Evolutionary conservation across 2,113 vertebrate species (phyloP), one percentile per base, ranked within the genome.

Genomic region (Setophaga petechia): DNA sequence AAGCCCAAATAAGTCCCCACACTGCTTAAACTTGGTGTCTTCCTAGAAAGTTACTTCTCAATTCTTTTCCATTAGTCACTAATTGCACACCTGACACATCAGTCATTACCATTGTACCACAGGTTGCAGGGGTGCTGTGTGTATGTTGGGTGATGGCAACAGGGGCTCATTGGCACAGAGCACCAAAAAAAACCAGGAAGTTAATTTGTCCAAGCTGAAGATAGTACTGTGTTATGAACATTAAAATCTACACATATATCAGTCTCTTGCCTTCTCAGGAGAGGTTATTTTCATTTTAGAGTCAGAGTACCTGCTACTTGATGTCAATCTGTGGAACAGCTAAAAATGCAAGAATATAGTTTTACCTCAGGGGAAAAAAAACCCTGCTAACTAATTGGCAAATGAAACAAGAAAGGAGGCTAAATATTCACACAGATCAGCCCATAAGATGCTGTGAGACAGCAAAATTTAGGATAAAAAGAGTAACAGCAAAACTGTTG

Each of bases 41-140:
- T 47, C 43, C 35, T 90, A 43, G 91, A 59, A 59, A 95, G 87
- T 61, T 47, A 51, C 41, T 89, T 95, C 49, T 22, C 19, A 76
- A 57, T 81, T 21, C 33, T 11, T 90, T 81, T 78, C 23, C 23
- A 41, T 33, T 21, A 62, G 31, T 20, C 55, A 81, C 52, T 80
- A 95, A 81, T 67, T 94, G 30, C 5, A 12, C 66, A 76, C 55
- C 31, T 95, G 13, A 33, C 65, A 28, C 39, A 43, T 65, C 37
- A 69, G 71, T 66, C 9, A 35, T 49, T 67, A 63, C 28, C 11
- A 84, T 76, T 90, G 69, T 87, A 30, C 52, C 82, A 47, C 18
- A 72, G 9, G 46, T 23, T 79, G 52, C 49, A 95, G 74, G 72
- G 49, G 18, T 63, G 28, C 25, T 37, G 24, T 7, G 21, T 37